Percentiles rank a stretch among this genome's conserved stretches.
phyloP scores from a whole-genome alignment of 1,140 invertebrate species.

The Drosophila rufa region DNA sequence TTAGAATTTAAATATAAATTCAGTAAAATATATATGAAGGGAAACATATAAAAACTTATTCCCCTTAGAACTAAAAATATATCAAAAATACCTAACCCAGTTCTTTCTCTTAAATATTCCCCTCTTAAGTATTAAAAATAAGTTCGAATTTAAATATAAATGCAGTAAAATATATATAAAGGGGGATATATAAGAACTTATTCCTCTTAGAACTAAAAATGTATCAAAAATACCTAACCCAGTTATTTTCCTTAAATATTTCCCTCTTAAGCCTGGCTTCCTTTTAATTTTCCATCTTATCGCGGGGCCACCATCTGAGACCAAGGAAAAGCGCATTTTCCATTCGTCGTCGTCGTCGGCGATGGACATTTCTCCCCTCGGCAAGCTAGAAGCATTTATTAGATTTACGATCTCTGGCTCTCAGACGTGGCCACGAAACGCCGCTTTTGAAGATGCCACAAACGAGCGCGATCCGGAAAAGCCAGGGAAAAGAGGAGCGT shows the following conservation, averaged over 20 bases:
- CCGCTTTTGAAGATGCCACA: conserved; percentile 76
- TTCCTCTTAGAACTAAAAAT: too few relatives aligned
- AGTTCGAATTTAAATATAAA: too few relatives aligned
- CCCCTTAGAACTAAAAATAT: too few relatives aligned
- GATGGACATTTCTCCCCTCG: conserved; percentile 28
- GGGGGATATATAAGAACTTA: too few relatives aligned
- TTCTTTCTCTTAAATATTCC: not conserved
- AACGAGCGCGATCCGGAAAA: conserved; percentile 36
- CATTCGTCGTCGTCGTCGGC: conserved; percentile 6
- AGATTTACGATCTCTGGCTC: conserved; percentile 79
- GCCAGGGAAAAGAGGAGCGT: conserved; percentile 14
- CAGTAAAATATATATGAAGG: too few relatives aligned
- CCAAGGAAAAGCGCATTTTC: conserved; percentile 23
- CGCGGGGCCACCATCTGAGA: conserved; percentile 17
- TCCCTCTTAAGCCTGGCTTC: too few relatives aligned
- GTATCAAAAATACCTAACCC: too few relatives aligned
- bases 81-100: not conserved
- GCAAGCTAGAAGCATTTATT: conserved; percentile 65
- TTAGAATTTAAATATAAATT: not conserved
- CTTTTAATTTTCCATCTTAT: conserved; percentile 31
- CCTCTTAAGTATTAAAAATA: too few relatives aligned
- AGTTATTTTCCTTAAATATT: not conserved
- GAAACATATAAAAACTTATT: too few relatives aligned
- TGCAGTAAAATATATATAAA: too few relatives aligned
- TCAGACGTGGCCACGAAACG: conserved; percentile 46